phyloP scores from a whole-genome alignment of 2,797 vertebrate species.

The Sebastolobus alascanus region DNA sequence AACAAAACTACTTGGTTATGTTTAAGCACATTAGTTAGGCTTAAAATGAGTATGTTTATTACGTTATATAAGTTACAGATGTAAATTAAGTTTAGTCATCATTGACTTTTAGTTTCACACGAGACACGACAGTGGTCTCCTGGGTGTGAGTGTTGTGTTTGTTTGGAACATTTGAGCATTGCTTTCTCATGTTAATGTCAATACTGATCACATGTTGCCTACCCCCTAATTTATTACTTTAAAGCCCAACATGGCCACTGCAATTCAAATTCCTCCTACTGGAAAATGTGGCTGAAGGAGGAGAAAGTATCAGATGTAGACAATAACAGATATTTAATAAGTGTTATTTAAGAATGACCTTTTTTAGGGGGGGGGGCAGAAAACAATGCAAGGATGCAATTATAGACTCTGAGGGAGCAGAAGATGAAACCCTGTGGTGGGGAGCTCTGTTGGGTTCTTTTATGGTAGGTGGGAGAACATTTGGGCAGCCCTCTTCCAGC shows the following conservation, averaged over 20 bases:
- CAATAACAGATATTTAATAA: conserved; percentile 34
- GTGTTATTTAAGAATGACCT: conserved; percentile 21
- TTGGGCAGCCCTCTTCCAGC: conserved; percentile 45
- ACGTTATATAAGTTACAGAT: too few species aligned
- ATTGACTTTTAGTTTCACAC: too few species aligned
- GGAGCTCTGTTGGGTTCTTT: conserved; percentile 21
- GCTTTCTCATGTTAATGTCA: background rate
- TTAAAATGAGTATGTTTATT: too few species aligned
- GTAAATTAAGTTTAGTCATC: too few species aligned
- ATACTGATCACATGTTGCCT: background rate
- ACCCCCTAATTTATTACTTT: background rate
- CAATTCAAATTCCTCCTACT: conserved; percentile 5
- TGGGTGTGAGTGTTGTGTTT: too few species aligned
- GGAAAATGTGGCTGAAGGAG: conserved; percentile 8
- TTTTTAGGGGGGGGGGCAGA: background rate
- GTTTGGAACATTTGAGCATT: background rate
- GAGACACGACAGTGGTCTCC: too few species aligned
- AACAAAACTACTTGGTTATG: background rate
- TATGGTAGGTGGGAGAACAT: conserved; percentile 29
- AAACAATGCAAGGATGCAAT: conserved; percentile 29
- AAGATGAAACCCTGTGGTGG: background rate
- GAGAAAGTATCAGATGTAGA: conserved; percentile 7
- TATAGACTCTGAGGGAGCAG: conserved; percentile 23
- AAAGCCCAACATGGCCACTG: background rate
- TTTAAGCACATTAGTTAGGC: background rate